Evolutionary conservation across 2,888 invertebrate species (phyloP), one percentile per base, ranked within the genome.

Genomic region (Chalcis sispes): DNA sequence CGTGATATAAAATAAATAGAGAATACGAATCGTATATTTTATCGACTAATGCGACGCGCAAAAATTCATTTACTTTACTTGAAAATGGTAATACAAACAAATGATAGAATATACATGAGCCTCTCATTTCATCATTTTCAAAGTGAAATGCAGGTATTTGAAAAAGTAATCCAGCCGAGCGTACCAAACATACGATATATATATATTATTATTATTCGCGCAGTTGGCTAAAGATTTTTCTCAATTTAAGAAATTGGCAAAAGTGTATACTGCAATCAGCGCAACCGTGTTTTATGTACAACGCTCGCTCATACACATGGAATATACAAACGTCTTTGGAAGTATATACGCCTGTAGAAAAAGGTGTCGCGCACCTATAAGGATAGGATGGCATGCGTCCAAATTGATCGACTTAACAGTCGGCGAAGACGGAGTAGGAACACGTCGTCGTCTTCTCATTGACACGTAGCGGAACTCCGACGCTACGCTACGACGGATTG

Each of bases 191-290:
- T 50, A 23, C 25, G n/a, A n/a, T n/a, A n/a, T n/a, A n/a, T n/a
- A n/a, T n/a, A 70, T n/a, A n/a, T n/a, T n/a, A n/a, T n/a, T 32
- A 59, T 50, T 36, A 42, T 36, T 36, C 36, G 23, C 32, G 15
- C 29, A 18, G 52, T 59, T 20, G 27, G 70, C 70, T 64, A 50
- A 72, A 70, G 66, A 66, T 74, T 77, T 77, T 75, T 69, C 69
- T 72, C 77, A 75, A 78, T 78, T 75, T 78, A 69, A 50, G 32
- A 75, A 78, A 78, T 78, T 78, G 77, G 77, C 69, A 75, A 18
- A 72, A 75, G 72, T 69, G 71, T 54, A n/a, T n/a, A 56, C 69
- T 72, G 75, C 74, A 78, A 75, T 78, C 77, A 78, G 72, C 48
- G 69, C 48, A 7, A 48, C 54, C 32, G 46, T 25, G n/a, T 48